Percentiles rank a stretch among this genome's conserved stretches.
Evolutionary conservation across 2,888 invertebrate species (phyloP).

Genomic region (Xestia c-nigrum): DNA sequence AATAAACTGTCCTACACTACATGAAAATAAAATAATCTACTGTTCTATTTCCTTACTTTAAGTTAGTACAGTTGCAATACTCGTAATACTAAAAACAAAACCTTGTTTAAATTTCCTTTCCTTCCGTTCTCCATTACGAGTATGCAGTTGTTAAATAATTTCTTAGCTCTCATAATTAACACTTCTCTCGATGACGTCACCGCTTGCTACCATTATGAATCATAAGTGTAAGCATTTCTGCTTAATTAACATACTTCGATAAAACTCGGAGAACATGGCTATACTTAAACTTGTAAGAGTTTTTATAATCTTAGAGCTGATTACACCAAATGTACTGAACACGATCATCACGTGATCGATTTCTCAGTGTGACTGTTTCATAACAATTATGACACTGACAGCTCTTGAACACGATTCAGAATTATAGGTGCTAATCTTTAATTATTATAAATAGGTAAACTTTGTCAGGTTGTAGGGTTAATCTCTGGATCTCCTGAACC

Average conservation of each 20-base stretch:
- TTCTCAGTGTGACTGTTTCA: background rate
- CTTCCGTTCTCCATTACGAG: slow-evolving; percentile 39
- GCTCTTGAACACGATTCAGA: background rate
- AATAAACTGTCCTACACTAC: background rate
- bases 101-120: slow-evolving; percentile 44
- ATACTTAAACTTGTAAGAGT: slow-evolving; percentile 25
- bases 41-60: background rate
- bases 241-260: slow-evolving; percentile 68
- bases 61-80: slow-evolving; percentile 16
- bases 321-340: background rate
- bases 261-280: slow-evolving; percentile 49
- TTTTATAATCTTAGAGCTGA: slow-evolving; percentile 14
- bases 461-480: too few relatives aligned
- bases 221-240: slow-evolving; percentile 67
- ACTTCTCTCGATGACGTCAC: slow-evolving; percentile 65
- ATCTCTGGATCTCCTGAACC: too few relatives aligned
- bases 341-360: background rate
- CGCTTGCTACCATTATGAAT: slow-evolving; percentile 62
- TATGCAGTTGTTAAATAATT: slow-evolving; percentile 60
- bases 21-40: background rate
- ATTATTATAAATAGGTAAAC: too few relatives aligned
- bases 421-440: background rate
- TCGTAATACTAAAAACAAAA: slow-evolving; percentile 44
- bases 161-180: slow-evolving; percentile 67
- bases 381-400: background rate